Percentiles rank a stretch among this genome's conserved stretches.
Conservation (phyloP, 2,888 invertebrate species). For the Leptinotarsa juncta region DNA sequence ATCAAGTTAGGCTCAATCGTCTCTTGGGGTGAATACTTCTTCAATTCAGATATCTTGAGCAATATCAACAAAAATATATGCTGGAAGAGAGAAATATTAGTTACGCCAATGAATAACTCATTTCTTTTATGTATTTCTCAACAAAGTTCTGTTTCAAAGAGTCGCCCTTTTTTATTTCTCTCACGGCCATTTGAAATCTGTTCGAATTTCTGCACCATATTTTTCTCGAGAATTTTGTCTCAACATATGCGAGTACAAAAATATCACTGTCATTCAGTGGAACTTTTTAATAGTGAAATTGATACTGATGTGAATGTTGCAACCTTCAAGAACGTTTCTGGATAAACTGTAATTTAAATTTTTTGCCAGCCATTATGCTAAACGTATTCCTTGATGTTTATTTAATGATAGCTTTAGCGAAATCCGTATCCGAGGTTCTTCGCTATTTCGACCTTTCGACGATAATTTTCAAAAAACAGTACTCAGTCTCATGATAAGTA, state of each 20-base stretch:
- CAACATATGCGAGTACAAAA: conserved; percentile 4
- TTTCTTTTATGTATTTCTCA: neutral
- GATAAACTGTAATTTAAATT: conserved; percentile 14
- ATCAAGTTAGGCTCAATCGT: too few relatives aligned
- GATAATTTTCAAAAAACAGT: neutral
- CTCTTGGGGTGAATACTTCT: too few relatives aligned
- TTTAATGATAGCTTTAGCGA: conserved; percentile 27
- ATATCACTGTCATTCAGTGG: neutral
- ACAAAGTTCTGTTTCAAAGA: neutral
- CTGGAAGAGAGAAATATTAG: neutral
- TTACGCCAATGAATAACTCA: neutral
- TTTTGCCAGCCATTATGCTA: conserved; percentile 23
- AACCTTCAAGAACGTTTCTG: conserved; percentile 21
- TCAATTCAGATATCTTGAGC: neutral
- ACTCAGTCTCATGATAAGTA: neutral
- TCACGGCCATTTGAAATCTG: conserved; percentile 1
- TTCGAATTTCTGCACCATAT: neutral
- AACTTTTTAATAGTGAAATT: conserved; percentile 17
- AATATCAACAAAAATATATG: neutral
- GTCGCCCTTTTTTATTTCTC: neutral
- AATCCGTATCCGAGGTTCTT: conserved; percentile 16
- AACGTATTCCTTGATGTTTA: conserved; percentile 22
- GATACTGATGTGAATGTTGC: conserved; percentile 27
- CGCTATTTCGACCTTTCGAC: conserved; percentile 17
- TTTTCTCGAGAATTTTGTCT: conserved; percentile 7